Evolutionary conservation across 1,140 invertebrate genomes (phyloP).

Genomic region (Lineus longissimus): DNA sequence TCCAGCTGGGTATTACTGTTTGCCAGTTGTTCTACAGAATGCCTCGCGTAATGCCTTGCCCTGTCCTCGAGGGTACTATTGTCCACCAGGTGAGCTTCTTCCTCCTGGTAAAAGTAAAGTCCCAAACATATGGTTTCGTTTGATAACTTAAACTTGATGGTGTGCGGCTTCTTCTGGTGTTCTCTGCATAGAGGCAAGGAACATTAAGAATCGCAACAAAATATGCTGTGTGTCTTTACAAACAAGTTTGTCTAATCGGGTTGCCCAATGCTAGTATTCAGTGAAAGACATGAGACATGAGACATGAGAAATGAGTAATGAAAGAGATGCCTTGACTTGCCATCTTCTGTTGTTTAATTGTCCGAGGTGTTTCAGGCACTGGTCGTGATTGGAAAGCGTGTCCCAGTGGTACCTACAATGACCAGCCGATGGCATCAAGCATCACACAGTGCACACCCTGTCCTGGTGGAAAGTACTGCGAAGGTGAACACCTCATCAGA

Average conservation of each 20-base stretch:
- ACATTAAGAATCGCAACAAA: too few species aligned
- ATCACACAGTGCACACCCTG: slow-evolving; percentile 36
- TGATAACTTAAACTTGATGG: too few species aligned
- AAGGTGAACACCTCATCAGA: slow-evolving; percentile 37
- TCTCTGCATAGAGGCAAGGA: too few species aligned
- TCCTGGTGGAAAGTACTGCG: slow-evolving; percentile 41
- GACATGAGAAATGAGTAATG: too few species aligned
- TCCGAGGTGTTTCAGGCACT: slow-evolving; percentile 40
- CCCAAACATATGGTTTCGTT: too few species aligned
- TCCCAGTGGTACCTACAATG: slow-evolving; percentile 44
- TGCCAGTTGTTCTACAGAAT: slow-evolving; percentile 29
- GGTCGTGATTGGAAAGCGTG: slow-evolving; percentile 37
- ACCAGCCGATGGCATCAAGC: slow-evolving; percentile 32
- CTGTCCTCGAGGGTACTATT: slow-evolving; percentile 43
- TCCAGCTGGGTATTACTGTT: slow-evolving; percentile 43
- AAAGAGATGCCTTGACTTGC: too few species aligned
- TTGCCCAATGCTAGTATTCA: too few species aligned
- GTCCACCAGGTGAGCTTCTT: slow-evolving; percentile 34
- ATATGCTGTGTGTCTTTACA: too few species aligned
- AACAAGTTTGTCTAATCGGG: too few species aligned
- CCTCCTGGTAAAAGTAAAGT: slow-evolving; percentile 40
- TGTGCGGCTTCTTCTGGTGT: too few species aligned
- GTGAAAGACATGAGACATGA: too few species aligned
- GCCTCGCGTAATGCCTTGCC: slow-evolving; percentile 37
- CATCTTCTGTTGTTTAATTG: too few species aligned